A percentile compares a stretch with the other conserved stretches of the same genome.
phyloP scores from a whole-genome alignment of 2,797 vertebrate genomes.

The Molossus alvarezi region DNA sequence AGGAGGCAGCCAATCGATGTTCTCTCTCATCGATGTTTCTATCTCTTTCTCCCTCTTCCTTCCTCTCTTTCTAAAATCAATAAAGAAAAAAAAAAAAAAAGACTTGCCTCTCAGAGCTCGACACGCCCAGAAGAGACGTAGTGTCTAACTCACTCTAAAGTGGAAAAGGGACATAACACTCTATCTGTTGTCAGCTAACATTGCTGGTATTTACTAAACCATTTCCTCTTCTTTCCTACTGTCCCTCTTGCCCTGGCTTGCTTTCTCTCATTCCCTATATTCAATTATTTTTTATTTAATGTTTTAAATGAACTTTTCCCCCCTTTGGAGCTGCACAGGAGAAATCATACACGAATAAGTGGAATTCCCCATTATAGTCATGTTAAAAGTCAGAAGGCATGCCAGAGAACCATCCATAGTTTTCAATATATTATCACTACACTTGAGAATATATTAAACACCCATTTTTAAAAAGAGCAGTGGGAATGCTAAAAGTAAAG shows the following conservation, averaged over 20 bases:
- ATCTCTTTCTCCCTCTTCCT: no score
- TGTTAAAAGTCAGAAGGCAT: conserved; percentile 34
- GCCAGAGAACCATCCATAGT: not conserved
- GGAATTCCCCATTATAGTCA: conserved; percentile 36
- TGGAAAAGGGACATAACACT: not conserved
- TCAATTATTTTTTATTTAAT: conserved; percentile 61
- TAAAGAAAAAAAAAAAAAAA: not conserved
- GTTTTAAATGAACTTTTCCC: not conserved
- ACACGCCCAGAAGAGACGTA: not conserved
- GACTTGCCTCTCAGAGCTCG: not conserved
- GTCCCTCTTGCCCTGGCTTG: not conserved
- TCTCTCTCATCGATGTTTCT: no score
- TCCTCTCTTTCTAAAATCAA: no score
- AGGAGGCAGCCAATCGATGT: no score
- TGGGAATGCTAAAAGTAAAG: not conserved
- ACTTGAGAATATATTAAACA: not conserved
- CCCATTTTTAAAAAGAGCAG: conserved; percentile 39
- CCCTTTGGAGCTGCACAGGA: not conserved
- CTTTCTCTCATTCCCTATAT: not conserved
- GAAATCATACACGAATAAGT: conserved; percentile 20
- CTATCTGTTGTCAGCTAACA: not conserved
- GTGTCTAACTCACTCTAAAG: not conserved
- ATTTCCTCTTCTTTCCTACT: conserved; percentile 5
- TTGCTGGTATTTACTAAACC: not conserved
- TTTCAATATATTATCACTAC: not conserved